Evolutionary conservation across 1,140 invertebrate species (phyloP), one percentile per base, ranked within the genome.

Genomic region (Halictus rubicundus): DNA sequence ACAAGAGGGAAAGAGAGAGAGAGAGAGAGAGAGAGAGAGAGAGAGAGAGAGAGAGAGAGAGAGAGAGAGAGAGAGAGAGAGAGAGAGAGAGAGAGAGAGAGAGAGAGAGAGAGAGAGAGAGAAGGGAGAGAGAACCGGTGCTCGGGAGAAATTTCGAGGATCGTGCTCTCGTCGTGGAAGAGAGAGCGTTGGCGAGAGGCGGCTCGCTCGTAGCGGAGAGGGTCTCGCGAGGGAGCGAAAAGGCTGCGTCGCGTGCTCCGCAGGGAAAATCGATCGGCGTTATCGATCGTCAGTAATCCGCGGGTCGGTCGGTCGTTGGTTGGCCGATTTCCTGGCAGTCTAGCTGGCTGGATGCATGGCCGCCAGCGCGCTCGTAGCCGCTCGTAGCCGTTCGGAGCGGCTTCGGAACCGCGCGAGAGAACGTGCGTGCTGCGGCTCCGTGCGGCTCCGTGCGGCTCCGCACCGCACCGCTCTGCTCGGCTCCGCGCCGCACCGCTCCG

Each of bases 261-360:
- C 37, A 23, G 60, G 63, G 25, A 70, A 70, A 71, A 83, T 84
- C 83, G 81, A 84, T 84, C 82, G 37, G 16, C 42, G 68, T 73
- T 74, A 83, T 84, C 81, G 83, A 84, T 71, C 81, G 81, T 19
- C n/a, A 49, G 80, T 79, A 77, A 68, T 73, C 80, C 63, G 21
- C 27, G 66, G 32, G 72, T 23, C 64, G 60, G 68, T 63, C 80
- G 79, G 39, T 57, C 54, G 63, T 78, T 61, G 59, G 63, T 73
- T 68, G 66, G 66, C 71, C 83, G 77, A 46, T 83, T 83, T 69
- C 57, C 73, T 52, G 68, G 65, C 77, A 74, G 71, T 81, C 73
- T 74, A 60, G 82, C 71, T 66, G 78, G 68, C 78, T 75, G 73
- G 49, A 84, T 83, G 87, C 87, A 84, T 85, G 87, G 82, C 75